Evolutionary conservation across 2,797 vertebrate species (phyloP), one percentile per base, ranked within the genome.

Genomic region (Pitangus sulphuratus): DNA sequence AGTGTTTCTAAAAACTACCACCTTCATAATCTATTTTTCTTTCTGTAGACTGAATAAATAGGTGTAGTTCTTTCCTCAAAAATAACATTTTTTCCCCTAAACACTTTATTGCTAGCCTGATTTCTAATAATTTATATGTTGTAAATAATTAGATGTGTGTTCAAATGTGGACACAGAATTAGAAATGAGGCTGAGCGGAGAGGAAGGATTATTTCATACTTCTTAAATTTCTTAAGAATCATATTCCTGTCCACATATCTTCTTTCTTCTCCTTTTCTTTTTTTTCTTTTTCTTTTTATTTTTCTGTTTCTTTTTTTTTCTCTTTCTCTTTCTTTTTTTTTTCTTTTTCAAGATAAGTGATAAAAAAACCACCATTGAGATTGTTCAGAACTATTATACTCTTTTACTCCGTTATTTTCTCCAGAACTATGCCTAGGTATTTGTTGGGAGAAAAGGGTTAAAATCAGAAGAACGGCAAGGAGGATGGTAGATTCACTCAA

Each of bases 211-310:
- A 20, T 39, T 85, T 82, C 19, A 24, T 60, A 22, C 4, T 68
- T 84, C 12, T 44, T 54, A 50, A 88, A 28, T 4, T 65, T 84
- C 15, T 61, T 58, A 64, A 85, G 39, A 86, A 64, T 44, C 75
- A n/a, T 85, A 48, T 24, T 71, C 15, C 8, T 74, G 12, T 57
- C 33, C 13, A 20, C 1, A 5, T 44, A 53, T 9, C 17, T 84
- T 65, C 8, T 47, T 19, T 7, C 2, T 1, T 1, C 1, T 8
- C 20, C 7, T 25, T 4, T 13, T 7, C 3, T 3, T 11, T 4
- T 24, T 25, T 26, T 26, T 5, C 24, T 26, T 48, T 25, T 47
- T 8, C 6, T 25, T 25, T 24, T 47, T 10, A 6, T 47, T 25
- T 25, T 47, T 14, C 24, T 48, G n/a, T 47, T 24, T 47, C 5